phyloP scores from a whole-genome alignment of 2,797 vertebrate species.

The Smutsia gigantea region DNA sequence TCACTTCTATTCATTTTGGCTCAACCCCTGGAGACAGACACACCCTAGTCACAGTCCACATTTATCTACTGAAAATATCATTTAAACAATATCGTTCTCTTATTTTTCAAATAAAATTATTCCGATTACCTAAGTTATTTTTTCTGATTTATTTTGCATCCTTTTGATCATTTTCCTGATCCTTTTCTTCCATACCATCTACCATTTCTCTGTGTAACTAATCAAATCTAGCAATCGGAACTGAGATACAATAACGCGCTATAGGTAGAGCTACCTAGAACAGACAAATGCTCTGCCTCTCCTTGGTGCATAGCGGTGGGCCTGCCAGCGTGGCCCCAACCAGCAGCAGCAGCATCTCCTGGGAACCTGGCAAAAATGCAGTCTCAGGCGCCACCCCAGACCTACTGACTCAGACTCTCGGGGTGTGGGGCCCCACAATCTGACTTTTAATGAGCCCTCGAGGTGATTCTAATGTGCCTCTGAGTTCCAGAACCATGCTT shows the following conservation, averaged over 20 bases:
- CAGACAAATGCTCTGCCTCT: fast-evolving
- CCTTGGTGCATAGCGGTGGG: fast-evolving
- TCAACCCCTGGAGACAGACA: neutral
- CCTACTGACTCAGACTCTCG: neutral
- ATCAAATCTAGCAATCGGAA: neutral
- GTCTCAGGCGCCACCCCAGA: neutral
- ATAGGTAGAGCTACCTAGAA: fast-evolving
- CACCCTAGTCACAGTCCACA: neutral
- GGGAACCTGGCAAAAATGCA: neutral
- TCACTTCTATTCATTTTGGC: neutral
- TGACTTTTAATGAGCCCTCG: neutral
- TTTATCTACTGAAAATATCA: neutral
- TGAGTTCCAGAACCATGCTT: neutral
- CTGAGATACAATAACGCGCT: no score
- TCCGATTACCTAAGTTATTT: neutral
- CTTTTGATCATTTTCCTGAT: neutral
- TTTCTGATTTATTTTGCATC: neutral
- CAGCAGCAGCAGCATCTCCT: neutral
- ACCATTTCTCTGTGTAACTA: neutral
- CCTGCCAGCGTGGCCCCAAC: neutral
- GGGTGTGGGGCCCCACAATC: no score
- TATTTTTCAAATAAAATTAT: neutral
- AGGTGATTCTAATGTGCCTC: neutral
- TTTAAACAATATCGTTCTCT: neutral
- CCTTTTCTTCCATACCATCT: neutral